phyloP scores from a whole-genome alignment of 2,888 invertebrate genomes.

The Eupithecia exiguata region DNA sequence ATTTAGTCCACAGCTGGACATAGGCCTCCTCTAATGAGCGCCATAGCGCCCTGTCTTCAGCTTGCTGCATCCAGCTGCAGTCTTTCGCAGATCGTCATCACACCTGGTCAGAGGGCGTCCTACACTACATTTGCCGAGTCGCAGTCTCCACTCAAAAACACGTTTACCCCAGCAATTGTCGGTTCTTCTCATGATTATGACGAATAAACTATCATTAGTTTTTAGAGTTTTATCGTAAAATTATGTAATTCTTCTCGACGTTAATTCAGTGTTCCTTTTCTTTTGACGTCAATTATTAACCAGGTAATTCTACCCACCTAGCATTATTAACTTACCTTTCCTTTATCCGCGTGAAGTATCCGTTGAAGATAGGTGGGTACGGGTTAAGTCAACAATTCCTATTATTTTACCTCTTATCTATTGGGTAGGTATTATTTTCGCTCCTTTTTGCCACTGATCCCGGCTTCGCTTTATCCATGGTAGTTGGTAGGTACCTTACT shows the following conservation, averaged over 20 bases:
- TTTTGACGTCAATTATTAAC: neutral
- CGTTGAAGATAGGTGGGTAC: neutral
- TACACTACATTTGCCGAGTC: too few species aligned
- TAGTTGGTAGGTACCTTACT: neutral
- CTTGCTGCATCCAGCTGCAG: too few species aligned
- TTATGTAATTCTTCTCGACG: neutral
- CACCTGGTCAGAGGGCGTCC: too few species aligned
- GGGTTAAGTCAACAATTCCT: conserved; percentile 8
- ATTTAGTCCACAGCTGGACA: too few species aligned
- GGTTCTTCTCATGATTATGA: too few species aligned
- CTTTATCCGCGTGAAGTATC: conserved; percentile 5
- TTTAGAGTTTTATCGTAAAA: neutral
- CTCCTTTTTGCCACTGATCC: conserved; percentile 6
- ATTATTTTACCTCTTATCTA: neutral
- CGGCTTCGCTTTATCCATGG: neutral
- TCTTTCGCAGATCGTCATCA: too few species aligned
- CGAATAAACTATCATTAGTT: too few species aligned
- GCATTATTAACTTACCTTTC: conserved; percentile 3
- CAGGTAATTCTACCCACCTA: neutral
- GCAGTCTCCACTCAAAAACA: too few species aligned
- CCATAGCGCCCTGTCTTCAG: too few species aligned
- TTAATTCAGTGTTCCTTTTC: neutral
- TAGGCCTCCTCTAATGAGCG: too few species aligned
- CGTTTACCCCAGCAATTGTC: too few species aligned
- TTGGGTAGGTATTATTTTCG: conserved; percentile 1